A percentile compares a stretch with the other conserved stretches of the same genome.
phyloP scores from a whole-genome alignment of 2,888 invertebrate genomes.

The Nymphalis polychloros region DNA sequence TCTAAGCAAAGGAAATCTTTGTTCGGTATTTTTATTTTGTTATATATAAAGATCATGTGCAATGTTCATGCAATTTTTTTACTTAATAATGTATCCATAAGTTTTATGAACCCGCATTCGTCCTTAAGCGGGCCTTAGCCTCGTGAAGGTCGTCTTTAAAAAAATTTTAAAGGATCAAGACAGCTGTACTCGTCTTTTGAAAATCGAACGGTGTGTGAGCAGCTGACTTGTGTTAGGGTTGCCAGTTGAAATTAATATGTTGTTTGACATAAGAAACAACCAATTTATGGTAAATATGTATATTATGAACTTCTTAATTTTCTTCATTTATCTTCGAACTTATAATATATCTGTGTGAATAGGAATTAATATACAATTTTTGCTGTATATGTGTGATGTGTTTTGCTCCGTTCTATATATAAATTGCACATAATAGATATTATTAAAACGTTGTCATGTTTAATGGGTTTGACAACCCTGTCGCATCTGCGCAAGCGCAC shows the following conservation, averaged over 20 bases:
- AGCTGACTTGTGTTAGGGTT: constrained; percentile 49
- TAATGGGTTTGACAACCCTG: constrained; percentile 45
- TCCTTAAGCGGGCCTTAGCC: constrained; percentile 29
- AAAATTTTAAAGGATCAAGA: constrained; percentile 28
- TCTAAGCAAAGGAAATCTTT: background rate
- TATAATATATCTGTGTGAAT: too few species aligned
- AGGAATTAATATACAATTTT: too few species aligned
- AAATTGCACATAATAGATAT: background rate
- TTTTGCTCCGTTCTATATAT: too few species aligned
- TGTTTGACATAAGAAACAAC: background rate
- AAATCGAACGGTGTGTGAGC: constrained; percentile 42
- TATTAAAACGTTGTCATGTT: background rate
- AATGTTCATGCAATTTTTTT: constrained; percentile 1
- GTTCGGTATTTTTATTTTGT: background rate
- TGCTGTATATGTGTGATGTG: too few species aligned
- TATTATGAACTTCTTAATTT: background rate
- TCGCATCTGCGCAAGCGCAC: constrained; percentile 51
- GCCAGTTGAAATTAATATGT: constrained; percentile 25
- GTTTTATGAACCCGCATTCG: constrained; percentile 1
- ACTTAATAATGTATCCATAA: constrained; percentile 7
- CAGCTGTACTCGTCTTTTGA: constrained; percentile 38
- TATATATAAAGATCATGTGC: background rate
- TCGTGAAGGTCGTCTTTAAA: constrained; percentile 35
- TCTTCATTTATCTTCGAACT: too few species aligned
- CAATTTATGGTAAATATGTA: too few species aligned